Evolutionary conservation across 2,888 invertebrate genomes (phyloP).

Genomic region (Thysanoteuthis rhombus): DNA sequence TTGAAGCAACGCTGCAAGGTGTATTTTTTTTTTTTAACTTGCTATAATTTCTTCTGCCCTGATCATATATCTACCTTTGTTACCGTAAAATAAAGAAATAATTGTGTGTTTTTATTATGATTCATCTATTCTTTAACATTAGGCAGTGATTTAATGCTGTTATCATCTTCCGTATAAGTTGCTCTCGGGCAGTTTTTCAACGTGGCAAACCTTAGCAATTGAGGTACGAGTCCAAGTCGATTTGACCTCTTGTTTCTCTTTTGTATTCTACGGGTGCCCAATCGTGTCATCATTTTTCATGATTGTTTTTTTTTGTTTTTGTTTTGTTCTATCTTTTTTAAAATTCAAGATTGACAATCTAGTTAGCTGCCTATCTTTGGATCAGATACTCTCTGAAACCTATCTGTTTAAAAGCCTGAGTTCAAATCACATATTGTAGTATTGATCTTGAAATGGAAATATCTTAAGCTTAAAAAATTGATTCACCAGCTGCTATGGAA

Average conservation of each 20-base stretch:
- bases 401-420: too few relatives aligned
- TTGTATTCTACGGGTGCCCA: neutral
- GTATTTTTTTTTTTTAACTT: too few relatives aligned
- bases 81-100: neutral
- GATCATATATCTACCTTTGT: neutral
- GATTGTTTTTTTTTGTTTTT: too few relatives aligned
- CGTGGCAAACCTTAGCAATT: neutral
- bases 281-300: neutral
- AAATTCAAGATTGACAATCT: too few relatives aligned
- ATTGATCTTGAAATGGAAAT: too few relatives aligned
- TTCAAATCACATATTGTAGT: too few relatives aligned
- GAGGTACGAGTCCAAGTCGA: neutral
- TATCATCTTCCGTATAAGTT: neutral
- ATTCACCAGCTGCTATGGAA: too few relatives aligned
- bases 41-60: neutral
- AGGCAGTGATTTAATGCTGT: neutral
- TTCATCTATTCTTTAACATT: neutral
- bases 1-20: too few relatives aligned
- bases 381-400: too few relatives aligned
- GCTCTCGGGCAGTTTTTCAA: neutral
- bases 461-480: too few relatives aligned
- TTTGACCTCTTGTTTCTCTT: neutral
- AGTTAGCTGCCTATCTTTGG: too few relatives aligned
- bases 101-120: neutral
- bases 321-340: too few relatives aligned